Base-by-base conservation (phyloP, 1,140 invertebrate genomes). In the Rhopalosiphum padi region DNA sequence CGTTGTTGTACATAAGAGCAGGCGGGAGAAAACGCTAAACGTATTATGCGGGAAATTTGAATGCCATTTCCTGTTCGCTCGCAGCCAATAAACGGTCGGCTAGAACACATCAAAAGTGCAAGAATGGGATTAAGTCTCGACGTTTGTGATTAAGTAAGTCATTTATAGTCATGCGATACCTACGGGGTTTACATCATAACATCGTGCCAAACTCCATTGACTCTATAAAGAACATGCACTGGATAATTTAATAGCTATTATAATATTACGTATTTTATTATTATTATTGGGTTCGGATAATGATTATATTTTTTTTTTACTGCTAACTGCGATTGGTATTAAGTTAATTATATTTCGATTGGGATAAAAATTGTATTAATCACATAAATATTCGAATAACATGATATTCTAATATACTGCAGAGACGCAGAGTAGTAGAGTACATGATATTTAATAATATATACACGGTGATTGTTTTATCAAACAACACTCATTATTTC, bases 131-230 rank as follows among this genome's bases (percentile, higher is more conserved):
- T n/a, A 77, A n/a, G 30, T 77, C 60, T 77, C 15, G 9, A 77
- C n/a, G 60, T n/a, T n/a, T 77, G n/a, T n/a, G 60, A 77, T 77
- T 77, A 77, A 77, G 60, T 77, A 68, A 68, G 30, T 30, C 60
- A n/a, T 77, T n/a, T 77, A 77, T 77, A 77, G 60, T 77, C 60
- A 77, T 77, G 60, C 60, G n/a, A 77, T 77, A 77, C 60, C 60
- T 77, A n/a, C 15, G 60, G 60, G 60, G 60, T 77, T 77, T 77
- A 77, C 60, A 77, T 77, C 60, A 77, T 77, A 77, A 35, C 60
- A 0, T 77, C 60, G 60, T n/a, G 30, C 30, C 30, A 35, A 18
- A 77, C 30, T 77, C 60, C 60, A 77, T 5, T 77, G 60, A n/a
- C 30, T n/a, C 60, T 6, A 77, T 77, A 77, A 77, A 77, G 60